Evolutionary conservation across 1,140 invertebrate genomes (phyloP).

Genomic region (Lysiphlebus fabarum): DNA sequence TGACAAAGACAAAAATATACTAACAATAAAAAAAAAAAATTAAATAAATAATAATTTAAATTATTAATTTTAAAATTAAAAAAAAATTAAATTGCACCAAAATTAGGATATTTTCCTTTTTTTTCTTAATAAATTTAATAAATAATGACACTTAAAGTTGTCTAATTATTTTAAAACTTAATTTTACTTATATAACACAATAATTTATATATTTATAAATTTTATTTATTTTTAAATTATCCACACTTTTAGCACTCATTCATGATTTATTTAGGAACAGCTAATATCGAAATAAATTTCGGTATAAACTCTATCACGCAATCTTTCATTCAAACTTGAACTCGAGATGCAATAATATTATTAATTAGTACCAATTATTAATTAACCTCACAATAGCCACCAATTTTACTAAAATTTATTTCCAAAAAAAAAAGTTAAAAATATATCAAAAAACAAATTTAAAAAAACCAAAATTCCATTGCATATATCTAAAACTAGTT

Average conservation of each 20-base stretch:
- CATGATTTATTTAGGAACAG: constrained; percentile 56
- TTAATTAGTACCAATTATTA: constrained; percentile 1
- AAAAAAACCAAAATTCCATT: no score
- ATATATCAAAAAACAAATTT: no score
- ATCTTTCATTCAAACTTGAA: constrained; percentile 34
- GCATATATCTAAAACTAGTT: no score
- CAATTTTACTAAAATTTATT: no score
- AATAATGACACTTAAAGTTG: constrained; percentile 2
- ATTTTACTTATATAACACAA: constrained; percentile 33
- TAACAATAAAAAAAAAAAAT: constrained; percentile 1
- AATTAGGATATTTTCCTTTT: neutral
- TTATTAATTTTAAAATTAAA: neutral
- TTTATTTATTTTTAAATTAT: constrained; percentile 42
- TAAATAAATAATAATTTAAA: neutral
- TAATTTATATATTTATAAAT: constrained; percentile 43
- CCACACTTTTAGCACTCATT: constrained; percentile 51
- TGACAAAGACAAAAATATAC: constrained; percentile 8
- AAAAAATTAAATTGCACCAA: no score
- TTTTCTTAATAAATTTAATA: neutral
- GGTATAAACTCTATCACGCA: constrained; percentile 54
- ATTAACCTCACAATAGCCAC: constrained; percentile 1
- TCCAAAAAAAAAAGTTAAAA: no score
- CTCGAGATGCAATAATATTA: constrained; percentile 13
- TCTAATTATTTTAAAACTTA: constrained; percentile 9
- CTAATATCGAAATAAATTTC: constrained; percentile 52